Evolutionary conservation across 2,888 invertebrate species (phyloP), one percentile per base, ranked within the genome.

Genomic region (Apeira syringaria): DNA sequence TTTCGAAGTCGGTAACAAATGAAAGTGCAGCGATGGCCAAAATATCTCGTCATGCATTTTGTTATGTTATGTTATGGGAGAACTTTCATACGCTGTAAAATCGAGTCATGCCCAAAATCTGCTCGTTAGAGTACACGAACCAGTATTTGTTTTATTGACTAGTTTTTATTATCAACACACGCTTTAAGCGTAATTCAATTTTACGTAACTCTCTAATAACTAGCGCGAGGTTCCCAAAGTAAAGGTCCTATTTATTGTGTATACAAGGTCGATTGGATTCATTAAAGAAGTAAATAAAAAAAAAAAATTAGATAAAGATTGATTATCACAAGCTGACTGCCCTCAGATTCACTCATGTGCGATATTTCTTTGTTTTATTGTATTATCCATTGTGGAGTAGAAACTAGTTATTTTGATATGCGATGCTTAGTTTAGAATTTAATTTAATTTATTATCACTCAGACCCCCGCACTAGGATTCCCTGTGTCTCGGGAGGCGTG

Each of bases 221-320:
- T 75, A 58, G 82, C 73, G 72, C 80, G 80, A 80, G 84, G 80
- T 73, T 78, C 65, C 62, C 45, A 69, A 67, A 67, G 68, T 73
- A 79, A 76, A 73, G 69, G 67, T 62, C 66, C 53, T 56, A 63
- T 69, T 74, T 75, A 74, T 74, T 74, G 64, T 67, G 49, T 60
- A 53, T 46, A 55, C 80, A 80, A 85, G 85, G 85, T 67, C 75
- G 61, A 55, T 64, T 59, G 74, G 61, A 54, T 64, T 59, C 56
- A 54, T 53, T 64, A 56, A 43, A 54, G 47, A 41, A 61, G 61
- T 63, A 61, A 51, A 56, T 45, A n/a, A n/a, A n/a, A n/a, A n/a
- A n/a, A n/a, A n/a, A n/a, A n/a, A n/a, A n/a, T n/a, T n/a, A n/a
- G n/a, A n/a, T n/a, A n/a, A n/a, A n/a, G n/a, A n/a, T n/a, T 30